Conservation (phyloP, 2,113 vertebrate species). For the Sialia sialis region DNA sequence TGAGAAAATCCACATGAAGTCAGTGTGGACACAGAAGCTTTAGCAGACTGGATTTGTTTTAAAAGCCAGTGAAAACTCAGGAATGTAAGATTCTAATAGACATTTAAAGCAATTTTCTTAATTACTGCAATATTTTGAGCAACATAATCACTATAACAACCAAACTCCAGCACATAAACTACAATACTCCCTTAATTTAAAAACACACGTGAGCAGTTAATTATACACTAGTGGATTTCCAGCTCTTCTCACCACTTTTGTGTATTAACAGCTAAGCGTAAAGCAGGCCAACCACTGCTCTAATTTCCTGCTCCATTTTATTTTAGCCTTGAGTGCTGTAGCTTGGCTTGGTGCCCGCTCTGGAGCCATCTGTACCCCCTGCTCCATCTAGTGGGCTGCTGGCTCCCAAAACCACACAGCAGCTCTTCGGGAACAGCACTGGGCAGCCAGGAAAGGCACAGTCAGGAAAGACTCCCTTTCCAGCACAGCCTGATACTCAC, state of each 20-base stretch:
- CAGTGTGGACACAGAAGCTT: not conserved
- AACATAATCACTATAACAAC: not conserved
- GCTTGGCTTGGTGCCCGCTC: not conserved
- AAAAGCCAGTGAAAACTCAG: not conserved
- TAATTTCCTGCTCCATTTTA: constrained; percentile 3
- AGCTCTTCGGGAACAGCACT: rapidly evolving
- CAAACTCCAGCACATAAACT: not conserved
- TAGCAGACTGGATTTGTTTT: not conserved
- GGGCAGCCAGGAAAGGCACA: not conserved
- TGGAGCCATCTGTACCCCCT: not conserved
- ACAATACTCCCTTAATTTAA: not conserved
- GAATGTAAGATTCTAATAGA: not conserved
- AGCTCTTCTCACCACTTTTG: not conserved
- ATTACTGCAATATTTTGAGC: not conserved
- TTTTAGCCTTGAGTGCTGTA: not conserved
- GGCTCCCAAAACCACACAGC: not conserved
- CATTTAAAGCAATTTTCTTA: not conserved
- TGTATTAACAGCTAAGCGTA: not conserved
- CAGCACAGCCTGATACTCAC: not conserved
- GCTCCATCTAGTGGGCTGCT: constrained; percentile 56
- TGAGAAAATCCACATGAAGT: not conserved
- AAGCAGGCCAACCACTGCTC: not conserved
- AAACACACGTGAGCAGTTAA: not conserved
- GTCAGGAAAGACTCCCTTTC: not conserved
- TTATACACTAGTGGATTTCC: not conserved